Percentiles rank a stretch among this genome's conserved stretches.
These are phyloP conservation scores for Dysmachus trigonus DNA, from an alignment of 2,888 invertebrate genomes.

Conservation along the genomic window DNA sequence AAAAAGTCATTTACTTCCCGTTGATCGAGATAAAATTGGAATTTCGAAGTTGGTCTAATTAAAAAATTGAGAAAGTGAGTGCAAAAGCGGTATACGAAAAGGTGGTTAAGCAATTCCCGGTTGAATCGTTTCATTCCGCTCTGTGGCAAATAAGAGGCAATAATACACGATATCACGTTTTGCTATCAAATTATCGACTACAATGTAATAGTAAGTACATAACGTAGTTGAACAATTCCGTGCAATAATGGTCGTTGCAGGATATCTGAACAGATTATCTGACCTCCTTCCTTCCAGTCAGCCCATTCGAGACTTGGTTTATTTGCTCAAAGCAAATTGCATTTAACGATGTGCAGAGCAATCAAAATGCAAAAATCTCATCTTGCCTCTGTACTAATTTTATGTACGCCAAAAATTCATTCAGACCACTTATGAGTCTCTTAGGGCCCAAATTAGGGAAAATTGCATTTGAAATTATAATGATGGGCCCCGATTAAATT, in stretches of 20 bases:
- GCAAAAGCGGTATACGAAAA: neutral
- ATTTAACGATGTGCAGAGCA: neutral
- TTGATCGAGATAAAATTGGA: neutral
- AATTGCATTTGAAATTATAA: neutral
- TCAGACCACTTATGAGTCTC: neutral
- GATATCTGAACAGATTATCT: neutral
- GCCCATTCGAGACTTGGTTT: neutral
- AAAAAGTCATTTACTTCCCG: neutral
- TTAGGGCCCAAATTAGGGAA: neutral
- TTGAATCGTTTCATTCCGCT: neutral
- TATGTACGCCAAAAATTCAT: neutral
- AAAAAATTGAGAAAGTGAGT: neutral
- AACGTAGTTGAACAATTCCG: neutral
- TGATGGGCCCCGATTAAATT: neutral
- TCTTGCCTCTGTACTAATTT: neutral
- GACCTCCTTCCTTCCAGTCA: neutral
- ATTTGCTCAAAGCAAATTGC: neutral
- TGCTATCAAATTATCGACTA: neutral
- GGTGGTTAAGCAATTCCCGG: neutral
- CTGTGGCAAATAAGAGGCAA: neutral
- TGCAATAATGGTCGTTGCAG: neutral
- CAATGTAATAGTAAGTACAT: neutral
- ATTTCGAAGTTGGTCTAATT: neutral
- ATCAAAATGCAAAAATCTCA: neutral
- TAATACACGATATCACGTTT: neutral